These are phyloP conservation scores for Gonatopus flavifemur DNA, from an alignment of 1,140 invertebrate genomes.

Conservation along the genomic window DNA sequence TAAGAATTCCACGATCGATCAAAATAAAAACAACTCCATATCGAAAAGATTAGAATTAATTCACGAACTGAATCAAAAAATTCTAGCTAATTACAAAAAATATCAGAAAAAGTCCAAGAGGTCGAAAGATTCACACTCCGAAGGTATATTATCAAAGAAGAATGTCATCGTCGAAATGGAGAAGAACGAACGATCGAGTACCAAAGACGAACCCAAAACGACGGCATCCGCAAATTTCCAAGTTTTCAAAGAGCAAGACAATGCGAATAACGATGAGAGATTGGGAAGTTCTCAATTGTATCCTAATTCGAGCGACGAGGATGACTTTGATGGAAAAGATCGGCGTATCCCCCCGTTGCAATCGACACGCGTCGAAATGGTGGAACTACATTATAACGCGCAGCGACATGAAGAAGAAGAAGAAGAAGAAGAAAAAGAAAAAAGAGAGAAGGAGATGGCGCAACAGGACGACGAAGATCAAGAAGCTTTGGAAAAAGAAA, in stretches of 20 bases:
- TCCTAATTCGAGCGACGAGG: slow-evolving; percentile 11
- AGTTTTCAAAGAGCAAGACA: slow-evolving; percentile 22
- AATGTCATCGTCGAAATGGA: too few relatives aligned
- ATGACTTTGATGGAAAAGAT: too few relatives aligned
- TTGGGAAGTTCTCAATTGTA: slow-evolving; percentile 23
- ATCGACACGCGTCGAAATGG: too few relatives aligned
- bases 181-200: too few relatives aligned
- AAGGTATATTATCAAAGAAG: too few relatives aligned
- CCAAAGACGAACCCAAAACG: too few relatives aligned
- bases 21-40: slow-evolving; percentile 52
- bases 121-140: too few relatives aligned
- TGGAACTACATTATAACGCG: not conserved
- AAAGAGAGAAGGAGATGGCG: slow-evolving; percentile 4
- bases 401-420: too few relatives aligned
- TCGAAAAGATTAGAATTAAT: slow-evolving; percentile 49
- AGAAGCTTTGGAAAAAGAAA: slow-evolving; percentile 34
- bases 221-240: too few relatives aligned
- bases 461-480: slow-evolving; percentile 18
- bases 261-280: slow-evolving; percentile 9
- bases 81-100: slow-evolving; percentile 47
- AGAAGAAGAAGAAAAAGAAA: too few relatives aligned
- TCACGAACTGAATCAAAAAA: slow-evolving; percentile 53
- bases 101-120: slow-evolving; percentile 45
- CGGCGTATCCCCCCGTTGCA: too few relatives aligned
- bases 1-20: not conserved